Conservation (phyloP, 2,888 invertebrate genomes). For the Lydus trimaculatus region DNA sequence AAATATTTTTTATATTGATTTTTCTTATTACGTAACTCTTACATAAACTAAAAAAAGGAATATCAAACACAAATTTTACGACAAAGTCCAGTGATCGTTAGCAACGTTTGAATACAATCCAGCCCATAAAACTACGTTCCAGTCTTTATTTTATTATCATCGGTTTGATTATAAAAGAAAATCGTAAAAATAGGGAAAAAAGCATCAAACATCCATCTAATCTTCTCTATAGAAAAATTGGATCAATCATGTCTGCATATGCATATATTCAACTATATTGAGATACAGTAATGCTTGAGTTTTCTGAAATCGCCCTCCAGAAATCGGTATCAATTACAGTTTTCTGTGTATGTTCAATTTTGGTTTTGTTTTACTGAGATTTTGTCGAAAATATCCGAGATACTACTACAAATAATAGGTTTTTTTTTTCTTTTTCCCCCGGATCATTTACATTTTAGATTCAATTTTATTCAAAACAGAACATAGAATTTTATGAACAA, state of each 20-base stretch:
- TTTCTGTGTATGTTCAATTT: background rate
- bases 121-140: background rate
- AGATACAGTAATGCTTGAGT: too few relatives aligned
- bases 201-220: background rate
- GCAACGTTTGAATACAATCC: background rate
- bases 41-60: background rate
- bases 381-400: conserved; percentile 39
- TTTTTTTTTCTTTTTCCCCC: background rate
- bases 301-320: background rate
- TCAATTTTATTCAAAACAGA: background rate
- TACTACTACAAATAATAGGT: conserved; percentile 34
- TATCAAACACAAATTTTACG: background rate
- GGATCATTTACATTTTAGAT: background rate
- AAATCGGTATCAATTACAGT: conserved; percentile 23
- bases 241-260: background rate
- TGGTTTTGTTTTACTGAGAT: conserved; percentile 12
- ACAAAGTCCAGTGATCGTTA: background rate
- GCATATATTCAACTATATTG: too few relatives aligned
- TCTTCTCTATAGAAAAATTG: background rate
- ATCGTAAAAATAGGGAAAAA: background rate
- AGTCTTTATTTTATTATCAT: background rate
- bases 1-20: background rate
- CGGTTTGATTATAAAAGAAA: background rate
- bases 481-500: background rate
- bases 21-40: background rate